These are phyloP conservation scores for Sthenelais limicola DNA, from an alignment of 2,888 invertebrate species.

Conservation along the genomic window DNA sequence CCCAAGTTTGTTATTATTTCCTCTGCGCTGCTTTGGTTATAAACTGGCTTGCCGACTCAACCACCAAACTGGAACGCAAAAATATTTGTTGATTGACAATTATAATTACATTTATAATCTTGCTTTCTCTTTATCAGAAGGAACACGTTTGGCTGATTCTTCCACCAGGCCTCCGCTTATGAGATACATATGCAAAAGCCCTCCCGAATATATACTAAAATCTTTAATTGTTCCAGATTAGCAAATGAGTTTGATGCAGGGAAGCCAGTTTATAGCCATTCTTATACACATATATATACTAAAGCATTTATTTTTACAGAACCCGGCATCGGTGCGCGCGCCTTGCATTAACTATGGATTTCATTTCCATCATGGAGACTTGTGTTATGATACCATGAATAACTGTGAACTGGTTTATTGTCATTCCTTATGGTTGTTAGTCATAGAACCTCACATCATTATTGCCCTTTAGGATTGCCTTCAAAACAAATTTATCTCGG, in stretches of 20 bases:
- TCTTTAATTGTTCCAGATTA: too few relatives aligned
- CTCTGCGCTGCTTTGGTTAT: conserved; percentile 28
- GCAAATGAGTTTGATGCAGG: too few relatives aligned
- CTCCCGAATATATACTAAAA: too few relatives aligned
- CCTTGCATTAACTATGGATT: conserved; percentile 4
- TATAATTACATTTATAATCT: too few relatives aligned
- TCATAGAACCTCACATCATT: conserved; percentile 30
- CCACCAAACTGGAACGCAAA: too few relatives aligned
- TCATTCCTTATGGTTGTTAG: conserved; percentile 15
- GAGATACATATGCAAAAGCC: too few relatives aligned
- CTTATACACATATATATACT: conserved; percentile 27
- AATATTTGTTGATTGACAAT: too few relatives aligned
- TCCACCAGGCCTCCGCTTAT: too few relatives aligned
- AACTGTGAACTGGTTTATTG: conserved; percentile 26
- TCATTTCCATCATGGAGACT: conserved; percentile 23
- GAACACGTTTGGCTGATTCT: too few relatives aligned
- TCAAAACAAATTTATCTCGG: conserved; percentile 7
- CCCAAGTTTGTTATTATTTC: conserved; percentile 26
- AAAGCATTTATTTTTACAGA: conserved; percentile 37
- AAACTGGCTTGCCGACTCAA: conserved; percentile 19
- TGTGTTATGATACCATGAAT: conserved; percentile 28
- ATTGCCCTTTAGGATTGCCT: conserved; percentile 30
- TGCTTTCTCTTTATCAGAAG: too few relatives aligned
- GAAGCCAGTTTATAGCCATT: conserved; percentile 31
- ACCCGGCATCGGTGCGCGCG: conserved; percentile 38